Conservation (phyloP, 2,888 invertebrate genomes). For the Diaperis boleti region DNA sequence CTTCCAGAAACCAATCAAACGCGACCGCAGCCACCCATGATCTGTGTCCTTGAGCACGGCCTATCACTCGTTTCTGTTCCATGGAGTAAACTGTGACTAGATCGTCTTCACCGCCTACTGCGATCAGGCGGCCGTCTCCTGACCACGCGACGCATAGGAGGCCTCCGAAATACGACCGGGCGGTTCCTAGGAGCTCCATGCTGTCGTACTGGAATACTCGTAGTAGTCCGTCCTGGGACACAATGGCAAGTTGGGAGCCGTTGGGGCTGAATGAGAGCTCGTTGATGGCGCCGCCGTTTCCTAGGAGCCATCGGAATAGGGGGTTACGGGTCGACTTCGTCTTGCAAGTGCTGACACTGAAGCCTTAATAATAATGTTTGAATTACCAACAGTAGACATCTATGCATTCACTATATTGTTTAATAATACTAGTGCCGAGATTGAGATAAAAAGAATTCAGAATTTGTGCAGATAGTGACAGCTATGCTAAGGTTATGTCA, state of each 20-base stretch:
- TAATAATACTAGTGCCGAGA: no score
- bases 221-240: constrained; percentile 94
- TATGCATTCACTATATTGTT: no score
- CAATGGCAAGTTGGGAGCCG: constrained; percentile 91
- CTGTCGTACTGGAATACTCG: constrained; percentile 97
- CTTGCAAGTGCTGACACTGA: constrained; percentile 94
- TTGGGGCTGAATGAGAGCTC: constrained; percentile 98
- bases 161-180: constrained; percentile 98
- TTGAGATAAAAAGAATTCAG: no score
- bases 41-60: constrained; percentile 97
- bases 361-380: no score
- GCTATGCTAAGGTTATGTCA: no score
- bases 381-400: no score
- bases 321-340: constrained; percentile 97
- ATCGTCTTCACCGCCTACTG: constrained; percentile 99
- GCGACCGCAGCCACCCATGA: constrained; percentile 99
- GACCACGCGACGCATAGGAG: constrained; percentile 98
- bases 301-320: constrained; percentile 90
- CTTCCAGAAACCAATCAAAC: constrained; percentile 82
- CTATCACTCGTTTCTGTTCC: constrained; percentile 91
- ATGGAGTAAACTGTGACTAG: constrained; percentile 97
- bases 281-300: constrained; percentile 80
- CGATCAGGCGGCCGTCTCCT: constrained; percentile 94
- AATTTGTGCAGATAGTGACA: no score
- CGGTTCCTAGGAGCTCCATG: constrained; percentile 94